Conservation (phyloP, 2,888 invertebrate species). For the Notocelia uddmanniana region DNA sequence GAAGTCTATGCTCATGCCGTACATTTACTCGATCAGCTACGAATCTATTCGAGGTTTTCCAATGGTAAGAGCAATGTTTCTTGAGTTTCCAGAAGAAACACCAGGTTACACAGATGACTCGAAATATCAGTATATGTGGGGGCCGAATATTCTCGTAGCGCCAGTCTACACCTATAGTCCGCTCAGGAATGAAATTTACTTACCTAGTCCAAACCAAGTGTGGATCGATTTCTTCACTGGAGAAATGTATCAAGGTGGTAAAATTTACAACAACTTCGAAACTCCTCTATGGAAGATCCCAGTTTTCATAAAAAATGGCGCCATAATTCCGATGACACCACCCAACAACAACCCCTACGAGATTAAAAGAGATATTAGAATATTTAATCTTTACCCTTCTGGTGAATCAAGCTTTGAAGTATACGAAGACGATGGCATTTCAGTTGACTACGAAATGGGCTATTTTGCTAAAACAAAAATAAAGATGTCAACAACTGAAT, state of each 20-base stretch:
- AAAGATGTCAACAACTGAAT: conserved; percentile 55
- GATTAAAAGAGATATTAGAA: conserved; percentile 67
- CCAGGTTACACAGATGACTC: conserved; percentile 69
- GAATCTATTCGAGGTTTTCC: conserved; percentile 71
- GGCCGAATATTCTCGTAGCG: conserved; percentile 75
- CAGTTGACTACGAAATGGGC: conserved; percentile 65
- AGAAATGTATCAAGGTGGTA: conserved; percentile 75
- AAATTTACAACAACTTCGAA: conserved; percentile 68
- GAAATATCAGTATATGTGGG: conserved; percentile 83
- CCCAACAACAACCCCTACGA: conserved; percentile 74
- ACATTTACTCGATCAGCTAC: conserved; percentile 74
- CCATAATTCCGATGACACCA: conserved; percentile 75
- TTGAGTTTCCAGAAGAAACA: conserved; percentile 71
- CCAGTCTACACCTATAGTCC: conserved; percentile 68
- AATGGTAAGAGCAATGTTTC: conserved; percentile 78
- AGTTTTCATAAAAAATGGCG: conserved; percentile 75
- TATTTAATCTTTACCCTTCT: conserved; percentile 71
- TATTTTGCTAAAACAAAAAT: conserved; percentile 66
- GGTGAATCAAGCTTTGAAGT: conserved; percentile 62
- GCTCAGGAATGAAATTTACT: conserved; percentile 69
- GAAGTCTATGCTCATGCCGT: conserved; percentile 77
- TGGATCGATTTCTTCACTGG: conserved; percentile 79
- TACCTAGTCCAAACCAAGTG: conserved; percentile 68
- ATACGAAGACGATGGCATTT: conserved; percentile 78
- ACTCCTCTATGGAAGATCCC: conserved; percentile 78